Base-by-base conservation (phyloP, 2,113 vertebrate genomes). In the Pseudorectes ferrugineus region DNA sequence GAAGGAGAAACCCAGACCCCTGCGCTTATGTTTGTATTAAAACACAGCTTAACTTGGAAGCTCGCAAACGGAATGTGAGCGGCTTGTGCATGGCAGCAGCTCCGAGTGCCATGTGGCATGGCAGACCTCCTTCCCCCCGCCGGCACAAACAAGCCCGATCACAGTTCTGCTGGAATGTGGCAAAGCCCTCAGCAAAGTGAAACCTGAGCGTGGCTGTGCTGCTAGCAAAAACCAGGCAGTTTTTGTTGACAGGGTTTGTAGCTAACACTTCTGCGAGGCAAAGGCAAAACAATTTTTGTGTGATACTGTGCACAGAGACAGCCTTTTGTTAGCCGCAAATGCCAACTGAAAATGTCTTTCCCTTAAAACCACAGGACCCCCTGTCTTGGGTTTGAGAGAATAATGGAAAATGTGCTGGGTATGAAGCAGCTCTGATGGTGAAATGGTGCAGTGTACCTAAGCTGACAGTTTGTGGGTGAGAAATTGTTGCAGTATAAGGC, bases 141-240 rank as follows among this genome's bases (percentile, higher is more conserved):
- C 1, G 20, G 59, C 59, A 52, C 74, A 75, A 80, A 26, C 52
- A 43, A 52, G 74, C 45, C 78, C 26, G 7, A 36, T 38, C 26
- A 1, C 72, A 15, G 29, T 21, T 77, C 81, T 93, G 67, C 74
- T 42, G 73, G 20, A 66, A 38, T 0, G 36, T 59, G 67, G 83
- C 73, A 68, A 40, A 72, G 49, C 74, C 88, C 67, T 55, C 49
- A 36, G 83, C 58, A 68, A 62, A 84, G 68, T 6, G 61, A 92
- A 91, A 46, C 63, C 42, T 4, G 0, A 81, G n/a, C 10, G 4
- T 43, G 58, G 12, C 91, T 93, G 66, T 68, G 87, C 92, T 91
- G 82, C 87, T 84, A 65, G 91, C 92, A 80, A 55, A 85, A 90
- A 58, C 35, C 81, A 93, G 80, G 92, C 88, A 74, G 46, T 83